A percentile compares a stretch with the other conserved stretches of the same genome.
phyloP scores from a whole-genome alignment of 2,888 invertebrate genomes.

The Pasiphila rectangulata region DNA sequence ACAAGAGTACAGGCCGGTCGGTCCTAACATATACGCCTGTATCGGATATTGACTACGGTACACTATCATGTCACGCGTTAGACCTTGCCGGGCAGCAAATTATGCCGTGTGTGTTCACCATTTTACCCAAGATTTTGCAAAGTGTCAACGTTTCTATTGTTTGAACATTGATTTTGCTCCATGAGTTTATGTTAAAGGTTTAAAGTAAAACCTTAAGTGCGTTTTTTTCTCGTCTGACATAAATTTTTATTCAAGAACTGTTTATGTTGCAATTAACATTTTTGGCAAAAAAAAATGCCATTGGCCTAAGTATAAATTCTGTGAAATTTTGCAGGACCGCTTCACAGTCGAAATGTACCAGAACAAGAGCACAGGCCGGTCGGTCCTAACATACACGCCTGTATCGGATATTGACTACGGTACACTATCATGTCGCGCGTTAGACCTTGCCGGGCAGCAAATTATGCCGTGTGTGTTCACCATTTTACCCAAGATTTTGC shows the following conservation, averaged over 20 bases:
- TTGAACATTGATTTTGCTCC: too few species aligned
- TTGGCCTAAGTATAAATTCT: too few species aligned
- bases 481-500: constrained; percentile 87
- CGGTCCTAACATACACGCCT: constrained; percentile 88
- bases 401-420: constrained; percentile 89
- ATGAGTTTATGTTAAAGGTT: too few species aligned
- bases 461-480: constrained; percentile 87
- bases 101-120: constrained; percentile 87
- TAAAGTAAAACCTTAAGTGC: too few species aligned
- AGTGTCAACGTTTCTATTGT: too few species aligned
- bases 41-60: constrained; percentile 89
- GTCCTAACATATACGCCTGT: constrained; percentile 89
- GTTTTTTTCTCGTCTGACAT: too few species aligned
- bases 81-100: constrained; percentile 87
- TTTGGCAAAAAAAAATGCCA: too few species aligned
- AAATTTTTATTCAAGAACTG: too few species aligned
- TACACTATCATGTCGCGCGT: constrained; percentile 88
- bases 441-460: constrained; percentile 86
- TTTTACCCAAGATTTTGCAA: constrained; percentile 88
- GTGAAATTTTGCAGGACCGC: constrained; percentile 68
- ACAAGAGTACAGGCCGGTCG: constrained; percentile 68
- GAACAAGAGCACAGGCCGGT: constrained; percentile 60
- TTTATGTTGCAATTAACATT: too few species aligned
- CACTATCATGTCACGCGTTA: constrained; percentile 86
- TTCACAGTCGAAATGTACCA: constrained; percentile 72